Percentiles rank a stretch among this genome's conserved stretches.
Evolutionary conservation across 2,113 vertebrate genomes (phyloP).

Genomic region (Monopterus albus): DNA sequence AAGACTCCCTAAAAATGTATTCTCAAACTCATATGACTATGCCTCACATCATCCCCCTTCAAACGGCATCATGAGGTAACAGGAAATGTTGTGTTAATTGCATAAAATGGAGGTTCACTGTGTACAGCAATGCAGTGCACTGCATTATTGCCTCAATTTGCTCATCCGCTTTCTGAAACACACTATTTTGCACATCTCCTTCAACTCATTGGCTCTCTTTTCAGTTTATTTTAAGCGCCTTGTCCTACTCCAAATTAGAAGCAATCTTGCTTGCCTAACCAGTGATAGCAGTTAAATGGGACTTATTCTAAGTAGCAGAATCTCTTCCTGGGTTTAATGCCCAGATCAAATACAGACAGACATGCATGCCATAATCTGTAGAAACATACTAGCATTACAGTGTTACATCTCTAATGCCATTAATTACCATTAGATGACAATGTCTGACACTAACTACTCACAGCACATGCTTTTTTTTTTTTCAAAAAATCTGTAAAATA

Average conservation of each 20-base stretch:
- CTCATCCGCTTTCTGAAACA: constrained; percentile 29
- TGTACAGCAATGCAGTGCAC: constrained; percentile 3
- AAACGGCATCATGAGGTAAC: constrained; percentile 22
- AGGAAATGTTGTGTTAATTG: constrained; percentile 23
- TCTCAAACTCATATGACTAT: background rate
- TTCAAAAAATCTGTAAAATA: background rate
- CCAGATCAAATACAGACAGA: constrained; percentile 65
- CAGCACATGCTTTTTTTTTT: constrained; percentile 28
- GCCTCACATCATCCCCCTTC: constrained; percentile 4
- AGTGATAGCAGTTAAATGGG: constrained; percentile 33
- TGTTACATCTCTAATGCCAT: constrained; percentile 39
- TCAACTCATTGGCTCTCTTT: constrained; percentile 26
- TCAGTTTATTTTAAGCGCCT: constrained; percentile 35
- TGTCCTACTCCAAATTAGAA: constrained; percentile 36
- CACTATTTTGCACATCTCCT: constrained; percentile 21
- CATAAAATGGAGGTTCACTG: constrained; percentile 43
- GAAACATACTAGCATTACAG: constrained; percentile 50
- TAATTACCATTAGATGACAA: constrained; percentile 46
- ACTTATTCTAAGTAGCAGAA: constrained; percentile 35
- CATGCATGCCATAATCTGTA: constrained; percentile 66
- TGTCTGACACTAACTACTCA: constrained; percentile 41
- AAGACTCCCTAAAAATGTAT: background rate
- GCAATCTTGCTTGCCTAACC: background rate
- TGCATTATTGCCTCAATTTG: constrained; percentile 2
- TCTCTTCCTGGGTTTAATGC: constrained; percentile 50